Evolutionary conservation across 2,797 vertebrate genomes (phyloP).

Genomic region (Emydoidea blandingii): DNA sequence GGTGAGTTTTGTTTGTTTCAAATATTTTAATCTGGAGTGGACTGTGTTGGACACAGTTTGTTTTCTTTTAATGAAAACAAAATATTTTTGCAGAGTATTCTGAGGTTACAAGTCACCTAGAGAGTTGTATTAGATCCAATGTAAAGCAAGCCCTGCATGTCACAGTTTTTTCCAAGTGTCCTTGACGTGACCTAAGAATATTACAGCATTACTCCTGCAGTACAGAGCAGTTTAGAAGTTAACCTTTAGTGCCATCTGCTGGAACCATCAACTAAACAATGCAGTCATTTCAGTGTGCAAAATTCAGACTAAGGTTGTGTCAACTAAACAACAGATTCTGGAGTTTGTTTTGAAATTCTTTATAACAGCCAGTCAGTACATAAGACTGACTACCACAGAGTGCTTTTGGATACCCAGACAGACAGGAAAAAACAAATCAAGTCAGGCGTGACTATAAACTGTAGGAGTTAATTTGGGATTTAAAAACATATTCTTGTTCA

Average conservation of each 20-base stretch:
- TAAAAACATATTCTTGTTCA: too few species aligned
- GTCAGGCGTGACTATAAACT: background rate
- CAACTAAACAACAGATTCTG: background rate
- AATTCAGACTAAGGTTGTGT: rapidly evolving
- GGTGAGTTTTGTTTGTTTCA: background rate
- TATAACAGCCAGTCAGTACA: background rate
- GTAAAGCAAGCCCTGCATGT: background rate
- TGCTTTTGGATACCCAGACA: background rate
- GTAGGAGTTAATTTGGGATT: too few species aligned
- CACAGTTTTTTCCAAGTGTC: background rate
- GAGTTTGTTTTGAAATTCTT: background rate
- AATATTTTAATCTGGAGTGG: background rate
- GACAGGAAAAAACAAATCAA: background rate
- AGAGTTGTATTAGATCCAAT: background rate
- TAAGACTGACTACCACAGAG: background rate
- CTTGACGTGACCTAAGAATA: background rate
- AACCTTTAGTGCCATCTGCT: slow-evolving; percentile 67
- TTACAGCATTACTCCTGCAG: background rate
- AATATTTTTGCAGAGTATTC: background rate
- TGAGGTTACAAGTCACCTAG: background rate
- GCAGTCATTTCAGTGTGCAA: background rate
- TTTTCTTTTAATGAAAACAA: background rate
- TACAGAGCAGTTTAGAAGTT: background rate
- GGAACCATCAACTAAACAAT: background rate
- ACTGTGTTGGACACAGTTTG: rapidly evolving